Percentiles rank a stretch among this genome's conserved stretches.
phyloP scores from a whole-genome alignment of 2,888 invertebrate genomes.

The Leptopilina drosophilae region DNA sequence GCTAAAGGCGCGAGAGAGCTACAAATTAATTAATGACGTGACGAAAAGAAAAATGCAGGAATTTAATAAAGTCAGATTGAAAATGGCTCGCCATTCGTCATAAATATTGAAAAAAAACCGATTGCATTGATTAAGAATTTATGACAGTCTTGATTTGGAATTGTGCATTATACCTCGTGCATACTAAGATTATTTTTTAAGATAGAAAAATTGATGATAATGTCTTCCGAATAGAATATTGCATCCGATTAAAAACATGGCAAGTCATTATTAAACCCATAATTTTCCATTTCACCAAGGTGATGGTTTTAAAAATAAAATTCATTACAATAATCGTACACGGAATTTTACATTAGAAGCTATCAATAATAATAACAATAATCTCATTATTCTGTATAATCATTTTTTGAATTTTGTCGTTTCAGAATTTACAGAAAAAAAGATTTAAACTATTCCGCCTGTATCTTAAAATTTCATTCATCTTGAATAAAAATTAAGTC shows the following conservation, averaged over 20 bases:
- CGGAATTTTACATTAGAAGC: too few species aligned
- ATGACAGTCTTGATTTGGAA: slow-evolving; percentile 54
- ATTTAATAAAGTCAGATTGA: slow-evolving; percentile 11
- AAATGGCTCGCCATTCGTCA: slow-evolving; percentile 11
- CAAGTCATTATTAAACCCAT: slow-evolving; percentile 37
- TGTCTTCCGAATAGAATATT: slow-evolving; percentile 33
- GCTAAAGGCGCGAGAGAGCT: too few species aligned
- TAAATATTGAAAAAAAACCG: slow-evolving; percentile 47
- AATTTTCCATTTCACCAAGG: slow-evolving; percentile 5
- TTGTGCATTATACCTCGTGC: slow-evolving; percentile 41
- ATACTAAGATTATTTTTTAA: slow-evolving; percentile 13
- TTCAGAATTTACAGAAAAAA: too few species aligned
- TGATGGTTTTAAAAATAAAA: slow-evolving; percentile 12
- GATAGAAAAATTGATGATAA: slow-evolving; percentile 2
- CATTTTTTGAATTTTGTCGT: too few species aligned
- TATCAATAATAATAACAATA: neutral
- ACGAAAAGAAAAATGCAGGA: slow-evolving; percentile 3
- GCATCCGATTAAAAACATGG: slow-evolving; percentile 43
- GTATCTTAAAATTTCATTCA: too few species aligned
- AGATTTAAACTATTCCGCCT: too few species aligned
- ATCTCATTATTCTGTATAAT: too few species aligned
- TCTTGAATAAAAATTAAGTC: too few species aligned
- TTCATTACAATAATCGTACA: slow-evolving; percentile 7
- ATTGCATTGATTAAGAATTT: slow-evolving; percentile 51
- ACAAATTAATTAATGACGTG: neutral